These are phyloP conservation scores for Microctonus aethiopoides DNA, from an alignment of 2,888 invertebrate species.

Conservation along the genomic window DNA sequence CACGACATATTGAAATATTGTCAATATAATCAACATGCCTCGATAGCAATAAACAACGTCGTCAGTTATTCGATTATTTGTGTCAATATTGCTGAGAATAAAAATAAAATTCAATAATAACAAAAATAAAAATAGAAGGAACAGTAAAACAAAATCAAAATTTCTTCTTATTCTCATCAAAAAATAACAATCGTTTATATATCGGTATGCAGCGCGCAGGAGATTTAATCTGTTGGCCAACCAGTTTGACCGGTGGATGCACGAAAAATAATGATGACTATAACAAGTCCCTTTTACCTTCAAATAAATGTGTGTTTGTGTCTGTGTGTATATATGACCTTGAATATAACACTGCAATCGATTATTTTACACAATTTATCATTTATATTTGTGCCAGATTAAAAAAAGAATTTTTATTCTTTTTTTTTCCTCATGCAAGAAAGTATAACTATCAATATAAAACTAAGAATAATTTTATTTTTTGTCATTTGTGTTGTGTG, in stretches of 20 bases:
- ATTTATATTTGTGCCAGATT: background rate
- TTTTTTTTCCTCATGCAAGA: too few relatives aligned
- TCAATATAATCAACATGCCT: background rate
- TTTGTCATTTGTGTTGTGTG: background rate
- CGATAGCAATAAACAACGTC: background rate
- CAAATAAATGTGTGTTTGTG: too few relatives aligned
- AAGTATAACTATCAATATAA: too few relatives aligned
- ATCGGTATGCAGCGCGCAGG: background rate
- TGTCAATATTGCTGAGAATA: too few relatives aligned
- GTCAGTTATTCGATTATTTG: too few relatives aligned
- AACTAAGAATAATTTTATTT: conserved; percentile 1
- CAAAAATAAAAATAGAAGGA: too few relatives aligned
- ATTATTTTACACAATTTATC: background rate
- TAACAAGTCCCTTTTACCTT: background rate
- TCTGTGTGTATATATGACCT: background rate
- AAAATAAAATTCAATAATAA: too few relatives aligned
- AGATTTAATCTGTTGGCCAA: background rate
- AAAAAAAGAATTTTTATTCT: background rate
- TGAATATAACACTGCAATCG: background rate
- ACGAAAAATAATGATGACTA: background rate
- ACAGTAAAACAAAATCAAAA: background rate
- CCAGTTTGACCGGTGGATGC: conserved; percentile 7
- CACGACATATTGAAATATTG: background rate
- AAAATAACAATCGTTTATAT: background rate
- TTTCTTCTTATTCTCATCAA: background rate